Evolutionary conservation across 2,113 vertebrate genomes (phyloP).

Genomic region (Psophia crepitans): DNA sequence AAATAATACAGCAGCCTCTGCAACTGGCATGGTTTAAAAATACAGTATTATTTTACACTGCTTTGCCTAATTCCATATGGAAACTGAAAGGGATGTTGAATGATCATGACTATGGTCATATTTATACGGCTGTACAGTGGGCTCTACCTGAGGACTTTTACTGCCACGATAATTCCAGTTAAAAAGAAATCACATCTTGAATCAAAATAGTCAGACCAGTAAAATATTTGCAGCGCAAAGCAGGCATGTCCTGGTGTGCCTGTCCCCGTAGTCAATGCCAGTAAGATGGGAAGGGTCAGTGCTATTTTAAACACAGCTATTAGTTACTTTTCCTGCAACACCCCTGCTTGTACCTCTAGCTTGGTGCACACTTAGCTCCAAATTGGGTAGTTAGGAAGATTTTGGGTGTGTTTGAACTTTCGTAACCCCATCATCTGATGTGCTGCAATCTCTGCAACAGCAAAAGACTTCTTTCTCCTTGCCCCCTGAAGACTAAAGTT

Average conservation of each 20-base stretch:
- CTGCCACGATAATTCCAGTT: not conserved
- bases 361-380: not conserved
- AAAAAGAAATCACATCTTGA: not conserved
- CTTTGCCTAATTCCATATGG: not conserved
- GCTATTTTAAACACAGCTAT: slow-evolving; percentile 21
- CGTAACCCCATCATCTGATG: not conserved
- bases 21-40: not conserved
- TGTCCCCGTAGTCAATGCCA: not conserved
- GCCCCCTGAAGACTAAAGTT: not conserved
- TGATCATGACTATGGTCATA: not conserved
- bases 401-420: not conserved
- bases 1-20: not conserved
- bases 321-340: slow-evolving; percentile 33
- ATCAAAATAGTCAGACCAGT: not conserved
- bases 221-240: not conserved
- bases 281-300: not conserved
- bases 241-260: not conserved
- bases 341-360: not conserved
- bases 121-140: not conserved
- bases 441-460: not conserved
- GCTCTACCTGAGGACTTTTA: not conserved
- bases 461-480: not conserved
- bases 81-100: not conserved
- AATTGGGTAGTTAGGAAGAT: not conserved
- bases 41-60: not conserved